A percentile compares a stretch with the other conserved stretches of the same genome.
Evolutionary conservation across 2,113 vertebrate species (phyloP).

Genomic region (Puntigrus tetrazona): DNA sequence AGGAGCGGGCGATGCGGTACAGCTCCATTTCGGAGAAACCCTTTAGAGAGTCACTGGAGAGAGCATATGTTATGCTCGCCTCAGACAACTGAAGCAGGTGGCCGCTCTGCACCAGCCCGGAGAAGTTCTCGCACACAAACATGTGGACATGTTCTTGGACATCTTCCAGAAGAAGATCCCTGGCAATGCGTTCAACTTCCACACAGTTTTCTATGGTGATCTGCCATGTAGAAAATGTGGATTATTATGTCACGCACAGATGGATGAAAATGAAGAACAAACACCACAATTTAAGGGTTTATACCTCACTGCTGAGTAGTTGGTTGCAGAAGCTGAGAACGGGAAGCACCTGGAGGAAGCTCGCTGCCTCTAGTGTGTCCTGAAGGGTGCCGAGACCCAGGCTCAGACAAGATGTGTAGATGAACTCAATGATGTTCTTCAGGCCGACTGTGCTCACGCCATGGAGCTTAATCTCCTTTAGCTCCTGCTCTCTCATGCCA

Average conservation of each 20-base stretch:
- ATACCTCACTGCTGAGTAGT: slow-evolving; percentile 81
- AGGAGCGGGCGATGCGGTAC: slow-evolving; percentile 72
- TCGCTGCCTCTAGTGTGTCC: slow-evolving; percentile 81
- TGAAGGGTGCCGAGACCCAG: slow-evolving; percentile 76
- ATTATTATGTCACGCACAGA: neutral
- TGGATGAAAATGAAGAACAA: neutral
- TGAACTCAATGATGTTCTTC: slow-evolving; percentile 81
- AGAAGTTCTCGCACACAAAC: slow-evolving; percentile 77
- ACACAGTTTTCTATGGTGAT: slow-evolving; percentile 79
- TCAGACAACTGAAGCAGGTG: slow-evolving; percentile 71
- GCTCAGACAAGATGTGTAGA: slow-evolving; percentile 77
- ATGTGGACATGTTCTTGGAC: slow-evolving; percentile 72
- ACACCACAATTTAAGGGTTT: neutral
- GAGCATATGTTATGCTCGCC: slow-evolving; percentile 66
- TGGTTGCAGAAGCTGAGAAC: slow-evolving; percentile 80
- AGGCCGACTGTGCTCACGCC: slow-evolving; percentile 75
- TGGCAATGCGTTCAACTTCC: slow-evolving; percentile 77
- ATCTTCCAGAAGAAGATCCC: slow-evolving; percentile 73
- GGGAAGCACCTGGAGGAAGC: slow-evolving; percentile 81
- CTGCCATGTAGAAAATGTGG: slow-evolving; percentile 56
- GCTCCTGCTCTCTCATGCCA: slow-evolving; percentile 81
- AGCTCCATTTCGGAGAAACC: slow-evolving; percentile 78
- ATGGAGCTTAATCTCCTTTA: slow-evolving; percentile 80
- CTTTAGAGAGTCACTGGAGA: slow-evolving; percentile 72
- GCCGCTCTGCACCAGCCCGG: slow-evolving; percentile 63